phyloP scores from a whole-genome alignment of 2,113 vertebrate genomes.

The Rhea americana region DNA sequence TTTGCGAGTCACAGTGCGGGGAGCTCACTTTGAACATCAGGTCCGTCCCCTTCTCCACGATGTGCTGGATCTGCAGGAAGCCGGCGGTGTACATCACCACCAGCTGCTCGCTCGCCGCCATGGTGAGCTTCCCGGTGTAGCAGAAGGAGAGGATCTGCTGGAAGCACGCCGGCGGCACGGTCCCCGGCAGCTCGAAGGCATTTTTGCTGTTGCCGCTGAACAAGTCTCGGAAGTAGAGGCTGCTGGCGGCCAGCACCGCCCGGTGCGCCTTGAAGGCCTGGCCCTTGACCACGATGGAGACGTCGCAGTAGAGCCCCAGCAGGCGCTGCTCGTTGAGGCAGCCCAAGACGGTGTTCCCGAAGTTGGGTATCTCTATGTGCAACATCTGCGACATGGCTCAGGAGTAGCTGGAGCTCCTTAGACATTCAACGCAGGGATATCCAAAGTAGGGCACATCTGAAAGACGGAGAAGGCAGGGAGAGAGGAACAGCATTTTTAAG shows the following conservation, averaged over 20 bases:
- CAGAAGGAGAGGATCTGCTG: slow-evolving; percentile 98
- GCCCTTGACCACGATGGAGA: slow-evolving; percentile 97
- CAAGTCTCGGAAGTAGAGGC: slow-evolving; percentile 96
- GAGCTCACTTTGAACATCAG: slow-evolving; percentile 98
- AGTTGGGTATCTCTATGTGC: slow-evolving; percentile 98
- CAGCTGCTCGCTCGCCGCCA: slow-evolving; percentile 98
- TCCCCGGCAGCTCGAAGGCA: slow-evolving; percentile 95
- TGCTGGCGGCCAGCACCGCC: slow-evolving; percentile 94
- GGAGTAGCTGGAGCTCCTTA: slow-evolving; percentile 61
- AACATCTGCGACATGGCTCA: slow-evolving; percentile 95
- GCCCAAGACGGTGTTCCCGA: slow-evolving; percentile 94
- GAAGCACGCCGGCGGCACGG: slow-evolving; percentile 94
- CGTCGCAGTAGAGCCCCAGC: slow-evolving; percentile 96
- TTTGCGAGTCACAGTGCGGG: slow-evolving; percentile 98
- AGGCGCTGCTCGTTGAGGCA: slow-evolving; percentile 96
- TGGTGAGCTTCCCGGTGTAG: slow-evolving; percentile 97
- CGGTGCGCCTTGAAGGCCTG: slow-evolving; percentile 97
- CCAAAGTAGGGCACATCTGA: slow-evolving; percentile 85
- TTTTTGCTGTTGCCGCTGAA: slow-evolving; percentile 96
- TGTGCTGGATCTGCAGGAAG: slow-evolving; percentile 99
- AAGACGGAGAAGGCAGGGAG: slow-evolving; percentile 12
- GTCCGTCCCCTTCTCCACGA: slow-evolving; percentile 96
- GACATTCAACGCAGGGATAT: slow-evolving; percentile 76
- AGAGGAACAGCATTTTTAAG: slow-evolving; percentile 17
- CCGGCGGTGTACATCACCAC: slow-evolving; percentile 99